Base-by-base conservation (phyloP, 2,113 vertebrate species). In the Calidris pugnax region DNA sequence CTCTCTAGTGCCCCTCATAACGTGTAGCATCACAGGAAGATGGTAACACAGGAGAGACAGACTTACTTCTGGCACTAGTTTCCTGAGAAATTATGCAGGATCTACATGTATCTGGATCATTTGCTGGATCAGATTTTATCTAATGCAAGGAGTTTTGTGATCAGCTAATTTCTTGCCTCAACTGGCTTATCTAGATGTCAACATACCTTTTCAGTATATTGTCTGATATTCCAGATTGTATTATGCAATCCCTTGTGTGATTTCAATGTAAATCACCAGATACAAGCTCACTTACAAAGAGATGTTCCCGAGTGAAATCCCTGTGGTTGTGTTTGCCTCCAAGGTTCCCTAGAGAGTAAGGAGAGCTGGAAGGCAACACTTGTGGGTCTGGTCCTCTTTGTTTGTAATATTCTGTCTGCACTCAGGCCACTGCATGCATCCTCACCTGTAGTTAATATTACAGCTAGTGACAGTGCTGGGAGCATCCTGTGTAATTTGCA, bases 401-500 rank as follows among this genome's bases (percentile, higher is more conserved):
- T 47, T 87, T 85, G 30, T 79, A 30, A 15, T 47, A 62, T 45
- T 4, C 6, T 5, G 10, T 15, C 10, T 62, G 14, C 66, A 21
- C 22, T 75, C 0, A 2, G 9, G 37, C 48, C 32, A 28, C 43
- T 18, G 17, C 19, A 24, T 55, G 27, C 22, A 37, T 59, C 26
- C 66, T 69, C 6, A 45, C 12, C 43, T 87, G 33, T 20, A 57
- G 35, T 39, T 64, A 69, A 19, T 32, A 41, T 17, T 76, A 28
- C 32, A 60, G 30, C 33, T 85, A 14, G 45, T 37, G 74, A 26
- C 28, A 67, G n/a, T 28, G 15, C 23, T 78, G 56, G 39, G 28
- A 32, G 10, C 0, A 0, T 51, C 32, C 77, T 71, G 15, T 43
- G 39, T 48, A 12, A 37, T 16, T 59, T 16, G 5, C 3, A 14